Base-by-base conservation (phyloP, 2,113 vertebrate species). In the Nothoprocta pentlandii region DNA sequence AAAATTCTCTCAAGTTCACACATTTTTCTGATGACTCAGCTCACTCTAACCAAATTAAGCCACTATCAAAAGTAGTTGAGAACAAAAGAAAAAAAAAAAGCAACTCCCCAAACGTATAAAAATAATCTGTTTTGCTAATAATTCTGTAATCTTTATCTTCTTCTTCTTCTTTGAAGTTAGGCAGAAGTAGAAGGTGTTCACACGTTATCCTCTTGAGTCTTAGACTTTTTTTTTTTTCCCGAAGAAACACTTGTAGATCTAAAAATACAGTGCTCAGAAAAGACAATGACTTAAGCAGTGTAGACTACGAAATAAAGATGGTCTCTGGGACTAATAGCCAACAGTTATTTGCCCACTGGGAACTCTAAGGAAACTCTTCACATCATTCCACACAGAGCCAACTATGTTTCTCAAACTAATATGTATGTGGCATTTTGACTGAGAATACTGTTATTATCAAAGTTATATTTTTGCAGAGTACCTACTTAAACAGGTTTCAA, bases 361-460 rank as follows among this genome's bases (percentile, higher is more conserved):
- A 81, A 2, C 20, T 9, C n/a, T 32, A 25, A 12, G 49, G 34
- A 91, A 80, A 64, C 5, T 6, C 7, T 21, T 54, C 23, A 19
- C 11, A 34, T 84, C 3, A 0, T 56, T 71, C 25, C 39, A 32
- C 4, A 4, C 1, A 2, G 4, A 23, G 20, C 9, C 63, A 67
- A 76, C 23, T 30, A 28, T 47, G 39, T 32, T 82, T 32, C 46
- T 69, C 49, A 82, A 34, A 61, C 12, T 80, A 76, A 64, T 4
- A 61, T 28, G 2, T 54, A 4, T 68, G 14, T 1, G 17, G 3
- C 12, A 46, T 75, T 76, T 82, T 41, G 46, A 61, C 5, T 90
- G 39, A 10, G 86, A 86, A 56, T 74, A 30, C 1, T 22, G 22
- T 25, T 54, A 6, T 54, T 44, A 71, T 16, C 26, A 85, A 78